Percentiles rank a stretch among this genome's conserved stretches.
Conservation (phyloP, 2,888 invertebrate species). For the Pyrrhosoma nymphula region DNA sequence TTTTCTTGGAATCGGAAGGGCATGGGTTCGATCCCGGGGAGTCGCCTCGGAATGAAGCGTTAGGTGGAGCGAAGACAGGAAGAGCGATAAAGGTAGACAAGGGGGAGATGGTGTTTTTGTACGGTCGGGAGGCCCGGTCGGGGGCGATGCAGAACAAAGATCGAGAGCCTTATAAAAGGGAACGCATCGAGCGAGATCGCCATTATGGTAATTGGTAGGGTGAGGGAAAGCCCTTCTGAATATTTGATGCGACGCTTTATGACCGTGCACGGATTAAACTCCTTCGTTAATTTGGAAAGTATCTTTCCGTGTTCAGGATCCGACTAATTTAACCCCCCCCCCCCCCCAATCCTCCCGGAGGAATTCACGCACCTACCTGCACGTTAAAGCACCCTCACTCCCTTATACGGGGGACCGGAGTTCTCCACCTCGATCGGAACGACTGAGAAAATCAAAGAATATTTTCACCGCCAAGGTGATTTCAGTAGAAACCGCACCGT, state of each 20-base stretch:
- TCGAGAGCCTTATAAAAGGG: not conserved
- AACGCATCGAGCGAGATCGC: not conserved
- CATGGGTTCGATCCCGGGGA: not conserved
- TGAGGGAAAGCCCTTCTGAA: not conserved
- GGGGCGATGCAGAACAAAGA: not conserved
- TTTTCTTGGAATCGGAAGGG: not conserved
- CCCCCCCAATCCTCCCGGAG: not conserved
- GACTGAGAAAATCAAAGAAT: not conserved
- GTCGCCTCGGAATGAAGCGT: not conserved
- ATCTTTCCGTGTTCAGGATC: constrained; percentile 1
- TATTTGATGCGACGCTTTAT: constrained; percentile 6
- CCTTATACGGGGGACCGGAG: not conserved
- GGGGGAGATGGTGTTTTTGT: not conserved
- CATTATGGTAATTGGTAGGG: not conserved
- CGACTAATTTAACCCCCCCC: not conserved
- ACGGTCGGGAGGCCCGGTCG: not conserved
- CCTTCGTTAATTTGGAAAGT: constrained; percentile 39
- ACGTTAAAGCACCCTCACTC: not conserved
- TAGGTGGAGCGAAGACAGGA: not conserved
- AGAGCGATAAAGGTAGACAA: not conserved
- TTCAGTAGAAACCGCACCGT: not conserved
- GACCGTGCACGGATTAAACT: not conserved
- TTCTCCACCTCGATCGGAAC: not conserved
- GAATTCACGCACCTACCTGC: not conserved
- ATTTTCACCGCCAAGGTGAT: not conserved